Evolutionary conservation across 1,140 invertebrate species (phyloP), one percentile per base, ranked within the genome.

Genomic region (Cyrtorhinus lividipennis): DNA sequence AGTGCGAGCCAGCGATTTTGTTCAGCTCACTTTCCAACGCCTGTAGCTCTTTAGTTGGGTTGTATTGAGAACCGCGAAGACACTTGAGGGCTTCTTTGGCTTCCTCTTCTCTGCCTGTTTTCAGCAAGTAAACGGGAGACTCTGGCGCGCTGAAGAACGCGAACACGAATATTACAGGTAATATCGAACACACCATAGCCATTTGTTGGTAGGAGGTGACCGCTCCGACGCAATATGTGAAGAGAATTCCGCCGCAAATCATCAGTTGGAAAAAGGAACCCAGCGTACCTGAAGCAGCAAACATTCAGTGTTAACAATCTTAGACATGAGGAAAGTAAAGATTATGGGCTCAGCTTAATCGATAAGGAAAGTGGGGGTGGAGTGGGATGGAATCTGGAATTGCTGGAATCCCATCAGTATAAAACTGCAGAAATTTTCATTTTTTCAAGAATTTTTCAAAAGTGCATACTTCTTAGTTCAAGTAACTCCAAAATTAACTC

Each of bases 211-310:
- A 69, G 5, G 58, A 60, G 13, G 65, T 56, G 1, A 64, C 22
- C 1, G 63, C 64, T 23, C 66, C 66, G 2, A 67, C 20, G 5
- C 61, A n/a, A 27, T 66, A 67, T 2, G 44, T 24, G 59, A 61
- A 66, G 2, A 67, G 58, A 27, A 67, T 65, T 1, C 66, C 91
- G 18, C 87, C 70, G 0, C 86, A 87, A 0, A 93, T 78, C 66
- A 87, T 84, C 2, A 93, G 74, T 69, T 92, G 89, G 69, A 91
- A 90, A 68, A 87, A 83, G 0, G 88, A 84, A 0, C 90, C 90
- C 3, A 71, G 67, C 38, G 66, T 59, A 26, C 68, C 68, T 69
- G 63, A 12, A 65, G 64, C 24, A 56, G 22, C 48, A 24, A 44
- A 24, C n/a, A 12, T 45, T 60, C 25, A 12, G 10, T 48, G 1